Evolutionary conservation across 2,113 vertebrate genomes (phyloP), one percentile per base, ranked within the genome.

Genomic region (Tragelaphus scriptus): DNA sequence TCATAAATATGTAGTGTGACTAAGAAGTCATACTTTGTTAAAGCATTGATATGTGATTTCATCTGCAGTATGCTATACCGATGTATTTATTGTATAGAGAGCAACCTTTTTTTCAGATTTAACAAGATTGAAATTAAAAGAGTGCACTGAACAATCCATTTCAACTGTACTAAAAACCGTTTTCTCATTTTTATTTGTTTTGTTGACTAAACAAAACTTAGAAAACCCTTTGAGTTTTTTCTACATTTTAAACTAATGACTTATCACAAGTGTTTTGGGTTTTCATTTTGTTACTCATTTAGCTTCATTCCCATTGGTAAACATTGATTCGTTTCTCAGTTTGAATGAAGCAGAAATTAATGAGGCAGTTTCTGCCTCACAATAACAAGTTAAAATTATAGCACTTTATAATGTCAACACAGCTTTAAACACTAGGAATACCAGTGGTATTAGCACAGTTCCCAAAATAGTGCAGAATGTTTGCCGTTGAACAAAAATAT

Each of bases 331-430:
- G 96, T 97, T 97, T 75, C 77, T 97, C 49, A 51, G 98, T 95
- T 98, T 98, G 97, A 98, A 98, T 63, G 91, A 98, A 97, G 77
- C 80, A 86, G 75, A 98, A 98, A 95, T 95, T 95, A 97, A 97
- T 84, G 36, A 32, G 90, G 96, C 53, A 0, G 44, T 94, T 97
- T 93, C 94, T 97, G 63, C 80, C 85, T 96, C 98, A 97, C 94
- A 98, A 94, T 95, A 98, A 79, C 95, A 79, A 98, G 97, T 98
- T 98, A 93, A 97, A 98, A 98, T 98, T 97, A 92, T 90, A 97
- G 98, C 63, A 95, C 94, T 98, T 98, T 98, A 97, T 98, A 98
- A 85, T 95, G 97, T 95, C 98, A 91, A 96, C 92, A 97, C 96
- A 98, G 98, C 97, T 98, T 61, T 95, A 96, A 2, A 8, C 89